Base-by-base conservation (phyloP, 2,797 vertebrate genomes). In the Caiman crocodilus region DNA sequence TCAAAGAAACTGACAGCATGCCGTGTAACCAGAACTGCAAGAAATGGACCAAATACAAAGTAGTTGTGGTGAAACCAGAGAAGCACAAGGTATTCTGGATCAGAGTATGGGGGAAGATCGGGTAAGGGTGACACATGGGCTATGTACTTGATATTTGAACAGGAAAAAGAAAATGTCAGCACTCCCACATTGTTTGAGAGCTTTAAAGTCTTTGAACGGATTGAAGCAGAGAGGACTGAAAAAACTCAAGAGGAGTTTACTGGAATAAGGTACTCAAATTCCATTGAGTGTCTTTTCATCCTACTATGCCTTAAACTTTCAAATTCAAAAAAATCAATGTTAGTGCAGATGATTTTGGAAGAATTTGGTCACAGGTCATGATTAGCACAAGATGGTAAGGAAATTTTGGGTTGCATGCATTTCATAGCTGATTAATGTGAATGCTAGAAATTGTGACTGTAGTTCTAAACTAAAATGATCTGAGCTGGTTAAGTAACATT, bases 151-250 rank as follows among this genome's bases (percentile, higher is more conserved):
- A 87, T 42, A 4, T 18, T 87, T 2, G 2, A 55, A 6, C 50
- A 42, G 6, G 42, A 17, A 42, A 55, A 4, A 65, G 32, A 63
- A 1, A 23, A 8, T 83, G 17, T 9, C 1, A 1, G 26, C 71
- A 4, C 4, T 80, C 12, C 64, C 76, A 16, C 30, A 57, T 81
- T 71, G 82, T 80, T 85, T 78, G 0, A 13, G 18, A 32, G 58
- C 6, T 6, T 88, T 56, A 42, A 85, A 3, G 55, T 81, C 13
- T 89, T 94, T 79, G 82, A 74, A 10, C 79, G 85, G 25, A 67
- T 21, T 63, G 26, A 69, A 85, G 4, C 17, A 14, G 59, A 57
- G 58, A 88, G 50, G 35, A 58, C 85, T 84, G 85, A 21, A 65
- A 32, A 76, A 67, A 67, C 65, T 30, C 18, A 32, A 56, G 10